A percentile compares a stretch with the other conserved stretches of the same genome.
These are phyloP conservation scores for Polyodon spathula DNA, from an alignment of 2,113 vertebrate genomes.

Conservation along the genomic window DNA sequence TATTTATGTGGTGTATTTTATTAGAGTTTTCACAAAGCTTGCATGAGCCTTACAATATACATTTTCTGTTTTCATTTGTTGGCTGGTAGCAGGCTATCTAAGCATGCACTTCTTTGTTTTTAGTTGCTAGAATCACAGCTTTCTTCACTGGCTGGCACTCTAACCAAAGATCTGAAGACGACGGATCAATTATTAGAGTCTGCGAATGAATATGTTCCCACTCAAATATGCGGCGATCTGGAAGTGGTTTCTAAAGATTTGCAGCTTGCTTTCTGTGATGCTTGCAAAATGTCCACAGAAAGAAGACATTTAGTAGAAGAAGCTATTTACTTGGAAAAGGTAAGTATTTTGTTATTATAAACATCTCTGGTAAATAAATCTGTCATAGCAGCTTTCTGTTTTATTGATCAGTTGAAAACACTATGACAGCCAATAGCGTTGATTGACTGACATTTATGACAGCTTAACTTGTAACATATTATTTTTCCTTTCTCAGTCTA, in stretches of 20 bases:
- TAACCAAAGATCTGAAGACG: slow-evolving; percentile 66
- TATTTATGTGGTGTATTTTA: too few species aligned
- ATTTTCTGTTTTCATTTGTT: too few species aligned
- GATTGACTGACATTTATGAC: too few species aligned
- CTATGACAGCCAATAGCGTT: too few species aligned
- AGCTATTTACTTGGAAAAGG: slow-evolving; percentile 66
- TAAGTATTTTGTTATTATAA: slow-evolving; percentile 41
- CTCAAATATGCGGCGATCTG: slow-evolving; percentile 59
- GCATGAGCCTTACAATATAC: slow-evolving; percentile 7
- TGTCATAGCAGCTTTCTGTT: too few species aligned
- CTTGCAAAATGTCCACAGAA: slow-evolving; percentile 62
- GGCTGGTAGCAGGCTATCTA: too few species aligned
- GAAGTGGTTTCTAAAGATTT: slow-evolving; percentile 48
- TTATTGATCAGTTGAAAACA: too few species aligned
- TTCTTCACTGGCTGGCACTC: slow-evolving; percentile 51
- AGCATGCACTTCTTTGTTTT: slow-evolving; percentile 12
- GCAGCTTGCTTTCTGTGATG: slow-evolving; percentile 48
- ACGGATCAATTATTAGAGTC: slow-evolving; percentile 65
- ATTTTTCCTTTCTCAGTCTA: slow-evolving; percentile 68
- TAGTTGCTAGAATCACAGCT: slow-evolving; percentile 74
- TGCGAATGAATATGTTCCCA: slow-evolving; percentile 48
- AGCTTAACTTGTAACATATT: too few species aligned
- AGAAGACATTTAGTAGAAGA: slow-evolving; percentile 46
- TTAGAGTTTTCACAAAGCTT: slow-evolving; percentile 7
- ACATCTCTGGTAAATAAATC: too few species aligned